Evolutionary conservation across 2,888 invertebrate species (phyloP).

Genomic region (Stomorhina lunata): DNA sequence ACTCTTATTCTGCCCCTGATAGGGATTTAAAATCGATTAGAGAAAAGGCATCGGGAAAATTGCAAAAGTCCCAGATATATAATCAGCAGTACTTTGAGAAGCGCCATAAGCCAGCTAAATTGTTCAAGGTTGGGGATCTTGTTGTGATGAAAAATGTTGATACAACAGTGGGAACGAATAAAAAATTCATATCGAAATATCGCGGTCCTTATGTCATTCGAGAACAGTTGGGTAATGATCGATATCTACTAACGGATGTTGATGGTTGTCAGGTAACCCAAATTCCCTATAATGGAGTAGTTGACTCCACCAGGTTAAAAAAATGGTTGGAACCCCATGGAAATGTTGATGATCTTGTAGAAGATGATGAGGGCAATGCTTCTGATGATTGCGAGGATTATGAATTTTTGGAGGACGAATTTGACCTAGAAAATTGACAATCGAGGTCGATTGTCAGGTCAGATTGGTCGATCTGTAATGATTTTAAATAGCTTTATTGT

Average conservation of each 20-base stretch:
- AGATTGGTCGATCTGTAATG: background rate
- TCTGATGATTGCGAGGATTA: background rate
- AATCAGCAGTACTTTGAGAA: slow-evolving; percentile 19
- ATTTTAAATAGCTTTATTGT: background rate
- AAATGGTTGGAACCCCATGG: too few species aligned
- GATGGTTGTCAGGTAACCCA: slow-evolving; percentile 33
- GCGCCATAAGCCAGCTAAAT: too few species aligned
- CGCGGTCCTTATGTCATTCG: slow-evolving; percentile 33
- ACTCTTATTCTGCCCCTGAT: too few species aligned
- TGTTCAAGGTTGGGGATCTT: too few species aligned
- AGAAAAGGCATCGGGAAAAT: background rate
- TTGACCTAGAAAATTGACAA: slow-evolving; percentile 4
- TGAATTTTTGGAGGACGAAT: slow-evolving; percentile 7
- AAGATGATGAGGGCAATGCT: background rate
- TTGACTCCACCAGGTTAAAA: too few species aligned
- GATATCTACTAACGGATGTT: slow-evolving; percentile 26
- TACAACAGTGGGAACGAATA: too few species aligned
- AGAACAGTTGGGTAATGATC: background rate
- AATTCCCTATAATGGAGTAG: too few species aligned
- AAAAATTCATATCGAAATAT: too few species aligned
- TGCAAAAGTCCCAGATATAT: background rate
- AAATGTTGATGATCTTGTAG: background rate
- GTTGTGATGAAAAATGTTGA: too few species aligned
- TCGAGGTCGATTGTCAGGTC: background rate
- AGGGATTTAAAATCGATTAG: too few species aligned